phyloP scores from a whole-genome alignment of 2,113 vertebrate species.

The Ciconia boyciana region DNA sequence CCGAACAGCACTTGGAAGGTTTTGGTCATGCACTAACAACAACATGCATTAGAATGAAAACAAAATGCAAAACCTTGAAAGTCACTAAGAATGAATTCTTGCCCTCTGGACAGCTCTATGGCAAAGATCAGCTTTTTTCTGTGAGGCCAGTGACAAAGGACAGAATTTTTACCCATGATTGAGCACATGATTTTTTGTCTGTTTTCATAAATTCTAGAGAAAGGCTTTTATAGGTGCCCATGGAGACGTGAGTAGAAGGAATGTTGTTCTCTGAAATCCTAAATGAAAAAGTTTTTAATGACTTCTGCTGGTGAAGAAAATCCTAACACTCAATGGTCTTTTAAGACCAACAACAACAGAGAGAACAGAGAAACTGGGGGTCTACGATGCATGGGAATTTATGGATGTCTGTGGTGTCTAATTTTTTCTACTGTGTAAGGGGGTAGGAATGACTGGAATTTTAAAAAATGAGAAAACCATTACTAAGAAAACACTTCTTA shows the following conservation, averaged over 20 bases:
- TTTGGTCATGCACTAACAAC: not conserved
- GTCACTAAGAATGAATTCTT: not conserved
- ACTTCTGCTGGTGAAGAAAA: not conserved
- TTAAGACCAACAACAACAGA: not conserved
- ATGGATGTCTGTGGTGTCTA: not conserved
- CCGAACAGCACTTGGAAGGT: not conserved
- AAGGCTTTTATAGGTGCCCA: not conserved
- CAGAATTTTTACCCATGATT: not conserved
- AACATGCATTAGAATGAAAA: not conserved
- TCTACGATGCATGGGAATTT: not conserved
- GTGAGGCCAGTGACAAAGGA: not conserved
- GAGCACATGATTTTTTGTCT: not conserved
- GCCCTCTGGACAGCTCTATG: not conserved
- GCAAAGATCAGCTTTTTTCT: not conserved
- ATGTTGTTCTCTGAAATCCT: not conserved
- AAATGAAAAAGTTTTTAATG: not conserved
- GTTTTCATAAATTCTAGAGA: not conserved
- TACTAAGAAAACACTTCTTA: not conserved
- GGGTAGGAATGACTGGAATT: not conserved
- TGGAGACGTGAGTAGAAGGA: not conserved
- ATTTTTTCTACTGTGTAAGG: not conserved
- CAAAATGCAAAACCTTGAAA: not conserved
- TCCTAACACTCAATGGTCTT: not conserved
- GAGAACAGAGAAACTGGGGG: not conserved
- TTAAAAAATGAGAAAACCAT: not conserved